A percentile compares a stretch with the other conserved stretches of the same genome.
phyloP scores from a whole-genome alignment of 2,888 invertebrate species.

The Plagiodera versicolora region DNA sequence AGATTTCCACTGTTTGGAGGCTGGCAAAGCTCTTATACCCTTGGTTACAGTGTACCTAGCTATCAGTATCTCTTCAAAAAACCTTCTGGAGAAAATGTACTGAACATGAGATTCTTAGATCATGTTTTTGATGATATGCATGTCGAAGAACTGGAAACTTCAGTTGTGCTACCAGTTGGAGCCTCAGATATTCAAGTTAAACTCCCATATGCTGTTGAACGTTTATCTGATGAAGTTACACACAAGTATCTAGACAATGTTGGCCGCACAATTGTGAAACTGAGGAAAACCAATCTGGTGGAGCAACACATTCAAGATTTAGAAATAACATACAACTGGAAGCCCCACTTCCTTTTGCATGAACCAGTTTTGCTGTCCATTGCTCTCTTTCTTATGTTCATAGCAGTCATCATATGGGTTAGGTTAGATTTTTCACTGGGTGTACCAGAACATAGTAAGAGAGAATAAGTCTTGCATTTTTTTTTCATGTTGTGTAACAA shows the following conservation, averaged over 20 bases:
- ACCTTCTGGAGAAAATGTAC: conserved; percentile 71
- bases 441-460: conserved; percentile 59
- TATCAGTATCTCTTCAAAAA: conserved; percentile 90
- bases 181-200: conserved; percentile 77
- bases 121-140: conserved; percentile 97
- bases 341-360: conserved; percentile 81
- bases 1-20: conserved; percentile 98
- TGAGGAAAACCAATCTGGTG: conserved; percentile 83
- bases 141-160: conserved; percentile 84
- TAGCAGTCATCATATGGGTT: conserved; percentile 90
- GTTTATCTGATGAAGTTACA: conserved; percentile 74
- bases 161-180: conserved; percentile 93
- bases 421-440: conserved; percentile 92
- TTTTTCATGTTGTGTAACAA: background rate
- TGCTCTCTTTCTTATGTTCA: conserved; percentile 87
- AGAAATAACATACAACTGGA: conserved; percentile 86
- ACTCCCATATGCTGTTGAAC: conserved; percentile 78
- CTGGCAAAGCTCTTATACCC: conserved; percentile 95
- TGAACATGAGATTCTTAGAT: conserved; percentile 94
- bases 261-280: conserved; percentile 86
- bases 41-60: conserved; percentile 93
- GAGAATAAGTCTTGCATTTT: conserved; percentile 37
- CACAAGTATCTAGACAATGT: conserved; percentile 93
- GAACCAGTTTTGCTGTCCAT: conserved; percentile 89
- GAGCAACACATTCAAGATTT: conserved; percentile 97